phyloP scores from a whole-genome alignment of 2,888 invertebrate species.

The Monopis laevigella region DNA sequence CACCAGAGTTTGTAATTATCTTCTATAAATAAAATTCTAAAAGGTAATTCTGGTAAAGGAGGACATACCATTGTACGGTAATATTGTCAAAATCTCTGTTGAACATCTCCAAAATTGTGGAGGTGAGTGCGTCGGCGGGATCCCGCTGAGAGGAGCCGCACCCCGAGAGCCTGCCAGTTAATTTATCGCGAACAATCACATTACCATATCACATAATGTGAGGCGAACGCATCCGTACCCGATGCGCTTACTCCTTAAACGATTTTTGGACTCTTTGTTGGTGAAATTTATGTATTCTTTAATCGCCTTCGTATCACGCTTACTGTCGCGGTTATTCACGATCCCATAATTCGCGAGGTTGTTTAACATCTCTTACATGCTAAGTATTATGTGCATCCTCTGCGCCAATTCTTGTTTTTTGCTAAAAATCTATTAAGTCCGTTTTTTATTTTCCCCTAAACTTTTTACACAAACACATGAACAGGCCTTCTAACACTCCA shows the following conservation, averaged over 20 bases:
- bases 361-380: slow-evolving; percentile 41
- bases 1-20: too few species aligned
- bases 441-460: too few species aligned
- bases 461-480: too few species aligned
- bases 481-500: too few species aligned
- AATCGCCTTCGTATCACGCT: slow-evolving; percentile 47
- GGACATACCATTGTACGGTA: too few species aligned
- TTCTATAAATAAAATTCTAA: too few species aligned
- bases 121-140: slow-evolving; percentile 38
- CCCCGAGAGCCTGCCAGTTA: slow-evolving; percentile 41
- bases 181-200: slow-evolving; percentile 63
- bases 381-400: background rate
- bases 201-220: slow-evolving; percentile 64
- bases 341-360: slow-evolving; percentile 36
- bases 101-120: slow-evolving; percentile 10
- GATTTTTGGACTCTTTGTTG: slow-evolving; percentile 59
- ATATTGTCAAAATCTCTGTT: slow-evolving; percentile 11
- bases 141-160: slow-evolving; percentile 47
- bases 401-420: too few species aligned
- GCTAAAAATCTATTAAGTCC: too few species aligned
- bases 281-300: slow-evolving; percentile 56
- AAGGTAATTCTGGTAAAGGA: too few species aligned
- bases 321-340: slow-evolving; percentile 33
- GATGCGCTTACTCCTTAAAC: slow-evolving; percentile 47
- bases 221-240: slow-evolving; percentile 49